Percentiles rank a stretch among this genome's conserved stretches.
Conservation (phyloP, 1,140 invertebrate genomes). For the Bombus waltoni region DNA sequence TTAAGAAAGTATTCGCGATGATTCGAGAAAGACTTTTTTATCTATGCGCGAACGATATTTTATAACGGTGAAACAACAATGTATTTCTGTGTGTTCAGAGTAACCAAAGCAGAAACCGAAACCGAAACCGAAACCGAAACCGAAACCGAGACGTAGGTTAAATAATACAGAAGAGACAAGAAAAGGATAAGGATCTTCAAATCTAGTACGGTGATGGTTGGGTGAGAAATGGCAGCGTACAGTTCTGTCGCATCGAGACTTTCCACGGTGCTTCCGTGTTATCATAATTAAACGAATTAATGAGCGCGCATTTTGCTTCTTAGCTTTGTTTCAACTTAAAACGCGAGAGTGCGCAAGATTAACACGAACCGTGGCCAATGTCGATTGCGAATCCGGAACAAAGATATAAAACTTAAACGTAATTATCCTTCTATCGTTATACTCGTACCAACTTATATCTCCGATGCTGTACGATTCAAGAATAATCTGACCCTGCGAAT, state of each 20-base stretch:
- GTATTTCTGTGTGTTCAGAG: background rate
- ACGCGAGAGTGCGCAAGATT: background rate
- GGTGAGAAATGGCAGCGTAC: conserved; percentile 30
- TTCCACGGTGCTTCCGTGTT: conserved; percentile 52
- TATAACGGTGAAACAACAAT: background rate
- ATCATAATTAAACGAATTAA: conserved; percentile 61
- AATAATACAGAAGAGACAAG: conserved; percentile 34
- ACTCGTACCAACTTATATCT: too few species aligned
- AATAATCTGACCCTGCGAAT: too few species aligned
- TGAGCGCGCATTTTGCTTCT: conserved; percentile 41
- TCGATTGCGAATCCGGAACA: conserved; percentile 1
- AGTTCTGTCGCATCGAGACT: conserved; percentile 44
- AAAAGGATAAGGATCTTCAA: conserved; percentile 48
- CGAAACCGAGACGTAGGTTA: background rate
- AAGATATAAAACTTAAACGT: background rate
- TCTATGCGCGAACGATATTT: background rate
- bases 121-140: too few species aligned
- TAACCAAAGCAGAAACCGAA: too few species aligned
- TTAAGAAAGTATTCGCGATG: background rate
- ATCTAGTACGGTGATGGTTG: conserved; percentile 28
- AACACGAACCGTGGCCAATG: conserved; percentile 1
- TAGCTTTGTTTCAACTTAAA: background rate
- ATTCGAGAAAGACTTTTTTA: background rate
- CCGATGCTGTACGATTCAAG: too few species aligned
- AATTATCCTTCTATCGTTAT: too few species aligned